Conservation (phyloP, 92 coral and sea anemone genomes). For the Phenganax subtilis region DNA sequence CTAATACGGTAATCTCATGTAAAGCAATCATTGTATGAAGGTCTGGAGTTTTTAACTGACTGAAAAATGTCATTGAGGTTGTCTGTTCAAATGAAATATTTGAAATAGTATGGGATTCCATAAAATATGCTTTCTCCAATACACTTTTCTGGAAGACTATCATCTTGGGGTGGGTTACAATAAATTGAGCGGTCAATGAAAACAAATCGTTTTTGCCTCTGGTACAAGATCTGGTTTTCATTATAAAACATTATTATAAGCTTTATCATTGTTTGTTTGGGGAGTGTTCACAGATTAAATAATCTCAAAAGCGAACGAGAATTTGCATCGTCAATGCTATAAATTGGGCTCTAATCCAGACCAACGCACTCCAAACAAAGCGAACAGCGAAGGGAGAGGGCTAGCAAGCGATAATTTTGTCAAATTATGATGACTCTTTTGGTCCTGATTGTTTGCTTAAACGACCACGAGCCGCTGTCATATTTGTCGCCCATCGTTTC, state of each 20-base stretch:
- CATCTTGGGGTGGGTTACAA: too few species aligned
- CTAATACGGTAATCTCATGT: slow-evolving; percentile 26
- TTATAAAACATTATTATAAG: not conserved
- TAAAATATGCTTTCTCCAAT: not conserved
- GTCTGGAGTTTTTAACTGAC: slow-evolving; percentile 13
- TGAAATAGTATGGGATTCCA: not conserved
- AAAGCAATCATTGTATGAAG: not conserved
- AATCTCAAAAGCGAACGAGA: not conserved
- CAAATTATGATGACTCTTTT: not conserved
- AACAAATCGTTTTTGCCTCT: too few species aligned
- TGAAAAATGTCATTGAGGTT: not conserved
- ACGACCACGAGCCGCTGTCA: slow-evolving; percentile 25
- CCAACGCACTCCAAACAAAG: not conserved
- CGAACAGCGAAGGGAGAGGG: not conserved
- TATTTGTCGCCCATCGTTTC: slow-evolving; percentile 15
- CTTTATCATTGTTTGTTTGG: slow-evolving; percentile 7
- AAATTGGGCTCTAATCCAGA: too few species aligned
- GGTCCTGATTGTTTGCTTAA: not conserved
- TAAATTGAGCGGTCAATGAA: too few species aligned
- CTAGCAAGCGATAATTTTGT: slow-evolving; percentile 17
- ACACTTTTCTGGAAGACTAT: too few species aligned
- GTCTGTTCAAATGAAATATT: slow-evolving; percentile 4
- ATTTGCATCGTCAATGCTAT: not conserved
- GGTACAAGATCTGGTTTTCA: not conserved
- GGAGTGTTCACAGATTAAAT: slow-evolving; percentile 11